phyloP scores from a whole-genome alignment of 2,113 vertebrate species.

The Mesocricetus auratus region DNA sequence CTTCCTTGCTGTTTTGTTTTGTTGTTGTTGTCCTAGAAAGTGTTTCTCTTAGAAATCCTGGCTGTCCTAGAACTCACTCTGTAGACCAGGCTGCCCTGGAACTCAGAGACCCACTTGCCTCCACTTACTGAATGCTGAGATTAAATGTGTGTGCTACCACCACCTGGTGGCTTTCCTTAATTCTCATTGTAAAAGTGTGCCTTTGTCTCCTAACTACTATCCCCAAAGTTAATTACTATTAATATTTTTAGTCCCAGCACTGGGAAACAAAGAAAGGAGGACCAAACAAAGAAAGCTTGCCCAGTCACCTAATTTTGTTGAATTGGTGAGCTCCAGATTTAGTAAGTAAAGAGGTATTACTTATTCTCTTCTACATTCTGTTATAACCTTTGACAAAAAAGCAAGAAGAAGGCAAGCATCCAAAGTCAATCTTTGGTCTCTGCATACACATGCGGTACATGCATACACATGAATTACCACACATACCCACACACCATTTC shows the following conservation, averaged over 20 bases:
- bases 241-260: not conserved
- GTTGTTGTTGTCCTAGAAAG: not conserved
- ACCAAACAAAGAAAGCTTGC: not conserved
- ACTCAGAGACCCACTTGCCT: not conserved
- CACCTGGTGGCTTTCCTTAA: slow-evolving; percentile 4
- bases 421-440: not conserved
- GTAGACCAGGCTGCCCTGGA: not conserved
- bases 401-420: not conserved
- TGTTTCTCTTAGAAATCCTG: not conserved
- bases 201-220: not conserved
- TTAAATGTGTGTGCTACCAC: not conserved
- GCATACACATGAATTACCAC: too few species aligned
- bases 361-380: not conserved
- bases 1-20: not conserved
- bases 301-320: not conserved
- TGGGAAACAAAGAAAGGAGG: not conserved
- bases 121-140: not conserved
- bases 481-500: not conserved
- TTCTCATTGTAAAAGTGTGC: not conserved
- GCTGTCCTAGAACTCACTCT: not conserved
- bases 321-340: not conserved
- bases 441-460: too few species aligned
- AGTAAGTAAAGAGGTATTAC: not conserved
- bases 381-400: not conserved
- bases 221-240: not conserved